These are phyloP conservation scores for Heliothis subflexa DNA, from an alignment of 1,140 invertebrate species.

Conservation along the genomic window DNA sequence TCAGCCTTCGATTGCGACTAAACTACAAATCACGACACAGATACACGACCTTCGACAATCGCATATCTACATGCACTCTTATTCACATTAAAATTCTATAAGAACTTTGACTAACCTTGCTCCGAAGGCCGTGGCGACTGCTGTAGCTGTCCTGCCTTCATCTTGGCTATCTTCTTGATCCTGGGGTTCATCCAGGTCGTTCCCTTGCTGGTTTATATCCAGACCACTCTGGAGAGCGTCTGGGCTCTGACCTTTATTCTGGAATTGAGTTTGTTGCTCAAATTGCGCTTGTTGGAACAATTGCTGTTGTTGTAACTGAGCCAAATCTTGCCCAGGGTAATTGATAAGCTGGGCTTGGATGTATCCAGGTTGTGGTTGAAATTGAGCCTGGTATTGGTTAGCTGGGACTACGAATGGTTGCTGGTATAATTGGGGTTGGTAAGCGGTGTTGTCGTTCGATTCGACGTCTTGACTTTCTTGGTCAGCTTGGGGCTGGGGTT, in stretches of 20 bases:
- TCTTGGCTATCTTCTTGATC: constrained; percentile 60
- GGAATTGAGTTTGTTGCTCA: constrained; percentile 51
- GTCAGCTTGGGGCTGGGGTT: constrained; percentile 54
- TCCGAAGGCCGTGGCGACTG: constrained; percentile 78
- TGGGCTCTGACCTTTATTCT: constrained; percentile 61
- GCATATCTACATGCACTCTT: not conserved
- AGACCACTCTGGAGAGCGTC: constrained; percentile 75
- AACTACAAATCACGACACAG: constrained; percentile 1
- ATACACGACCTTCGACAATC: constrained; percentile 7
- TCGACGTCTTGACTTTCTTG: constrained; percentile 36
- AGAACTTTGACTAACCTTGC: constrained; percentile 67
- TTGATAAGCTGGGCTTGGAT: constrained; percentile 50
- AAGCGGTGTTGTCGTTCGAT: constrained; percentile 27
- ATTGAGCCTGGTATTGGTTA: constrained; percentile 54
- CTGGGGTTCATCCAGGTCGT: constrained; percentile 66
- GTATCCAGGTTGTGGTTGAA: constrained; percentile 53
- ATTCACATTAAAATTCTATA: constrained; percentile 46
- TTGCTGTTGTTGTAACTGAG: constrained; percentile 47
- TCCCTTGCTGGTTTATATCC: constrained; percentile 75
- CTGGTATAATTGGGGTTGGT: constrained; percentile 56
- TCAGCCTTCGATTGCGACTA: constrained; percentile 14
- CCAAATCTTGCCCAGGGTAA: constrained; percentile 41
- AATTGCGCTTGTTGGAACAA: constrained; percentile 60
- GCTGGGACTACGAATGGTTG: constrained; percentile 42
- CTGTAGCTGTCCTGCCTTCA: constrained; percentile 66